These are phyloP conservation scores for Thymallus thymallus DNA, from an alignment of 2,113 vertebrate genomes.

Conservation along the genomic window DNA sequence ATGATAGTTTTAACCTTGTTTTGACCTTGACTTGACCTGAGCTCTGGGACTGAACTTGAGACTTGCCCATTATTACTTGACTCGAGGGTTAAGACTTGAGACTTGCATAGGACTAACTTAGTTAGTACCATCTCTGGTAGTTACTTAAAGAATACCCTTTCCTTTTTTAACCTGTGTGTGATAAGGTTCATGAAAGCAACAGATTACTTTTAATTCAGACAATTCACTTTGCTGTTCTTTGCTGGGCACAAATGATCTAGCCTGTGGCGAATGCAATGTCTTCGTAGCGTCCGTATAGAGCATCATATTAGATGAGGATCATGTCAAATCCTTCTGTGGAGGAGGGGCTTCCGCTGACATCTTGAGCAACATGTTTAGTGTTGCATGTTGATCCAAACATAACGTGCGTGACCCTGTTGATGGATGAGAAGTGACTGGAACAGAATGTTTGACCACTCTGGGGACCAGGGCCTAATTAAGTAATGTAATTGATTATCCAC, in stretches of 20 bases:
- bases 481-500: conserved; percentile 16
- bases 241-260: neutral
- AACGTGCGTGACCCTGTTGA: neutral
- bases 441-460: neutral
- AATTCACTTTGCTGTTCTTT: too few species aligned
- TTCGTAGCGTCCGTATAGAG: neutral
- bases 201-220: neutral
- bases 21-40: too few species aligned
- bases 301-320: neutral
- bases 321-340: neutral
- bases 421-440: conserved; percentile 10
- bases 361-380: neutral
- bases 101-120: too few species aligned
- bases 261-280: neutral
- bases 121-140: too few species aligned
- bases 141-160: too few species aligned
- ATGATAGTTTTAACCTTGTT: too few species aligned
- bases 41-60: too few species aligned
- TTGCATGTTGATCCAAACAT: neutral
- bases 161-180: neutral
- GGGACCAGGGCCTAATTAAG: conserved; percentile 7
- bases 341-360: neutral
- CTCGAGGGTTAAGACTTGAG: too few species aligned
- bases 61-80: too few species aligned
- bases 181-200: neutral